Evolutionary conservation across 2,113 vertebrate genomes (phyloP).

Genomic region (Ictidomys tridecemlineatus): DNA sequence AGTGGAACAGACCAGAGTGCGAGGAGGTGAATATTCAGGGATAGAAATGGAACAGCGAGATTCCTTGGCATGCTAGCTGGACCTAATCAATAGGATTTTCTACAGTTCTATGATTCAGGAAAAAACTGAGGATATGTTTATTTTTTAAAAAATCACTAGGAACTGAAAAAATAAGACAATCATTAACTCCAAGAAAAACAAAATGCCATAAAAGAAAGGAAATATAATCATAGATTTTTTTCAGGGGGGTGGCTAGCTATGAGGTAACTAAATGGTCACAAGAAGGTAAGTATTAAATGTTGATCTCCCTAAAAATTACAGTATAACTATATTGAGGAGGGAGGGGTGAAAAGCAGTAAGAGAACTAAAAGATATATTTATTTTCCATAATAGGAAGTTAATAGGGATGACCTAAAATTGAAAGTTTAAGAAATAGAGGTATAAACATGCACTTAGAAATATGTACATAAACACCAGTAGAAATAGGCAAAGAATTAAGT

Average conservation of each 20-base stretch:
- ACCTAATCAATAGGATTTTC: not conserved
- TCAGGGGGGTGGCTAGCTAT: not conserved
- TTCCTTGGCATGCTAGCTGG: not conserved
- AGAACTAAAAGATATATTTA: slow-evolving; percentile 8
- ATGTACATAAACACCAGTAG: not conserved
- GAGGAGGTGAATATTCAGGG: not conserved
- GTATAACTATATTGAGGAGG: not conserved
- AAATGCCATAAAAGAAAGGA: slow-evolving; percentile 45
- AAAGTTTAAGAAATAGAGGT: not conserved
- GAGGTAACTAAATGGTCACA: slow-evolving; percentile 14
- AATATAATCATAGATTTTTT: slow-evolving; percentile 2
- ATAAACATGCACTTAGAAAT: not conserved
- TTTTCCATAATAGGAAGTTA: not conserved
- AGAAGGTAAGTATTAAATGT: slow-evolving; percentile 21
- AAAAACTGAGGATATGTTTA: not conserved
- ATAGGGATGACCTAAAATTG: not conserved
- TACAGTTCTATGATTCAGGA: not conserved
- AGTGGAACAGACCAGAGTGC: not conserved
- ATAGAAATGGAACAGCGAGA: not conserved
- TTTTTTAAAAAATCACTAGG: not conserved
- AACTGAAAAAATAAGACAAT: slow-evolving; percentile 14
- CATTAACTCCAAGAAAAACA: slow-evolving; percentile 48
- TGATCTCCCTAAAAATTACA: slow-evolving; percentile 22
- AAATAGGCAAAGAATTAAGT: not conserved
- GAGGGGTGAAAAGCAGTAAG: not conserved